Conservation (phyloP, 2,888 invertebrate genomes). For the Neuroscelio doddi region DNA sequence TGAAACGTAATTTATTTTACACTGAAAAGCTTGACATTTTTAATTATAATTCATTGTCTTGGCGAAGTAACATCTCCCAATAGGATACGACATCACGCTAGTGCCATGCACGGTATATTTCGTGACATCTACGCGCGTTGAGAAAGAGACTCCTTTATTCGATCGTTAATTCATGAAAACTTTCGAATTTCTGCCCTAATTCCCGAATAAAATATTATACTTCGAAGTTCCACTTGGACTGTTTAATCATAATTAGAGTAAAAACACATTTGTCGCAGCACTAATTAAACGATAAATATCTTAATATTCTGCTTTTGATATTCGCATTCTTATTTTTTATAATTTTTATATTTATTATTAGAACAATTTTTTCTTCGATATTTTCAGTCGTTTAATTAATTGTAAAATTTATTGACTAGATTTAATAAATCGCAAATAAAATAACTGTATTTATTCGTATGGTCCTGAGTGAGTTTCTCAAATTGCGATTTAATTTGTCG, state of each 20-base stretch:
- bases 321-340: too few species aligned
- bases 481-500: conserved; percentile 26
- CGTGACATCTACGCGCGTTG: conserved; percentile 33
- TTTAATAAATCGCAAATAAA: too few species aligned
- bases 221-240: conserved; percentile 8
- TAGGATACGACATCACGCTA: conserved; percentile 31
- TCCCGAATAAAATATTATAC: conserved; percentile 26
- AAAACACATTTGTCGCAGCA: conserved; percentile 3
- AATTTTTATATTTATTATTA: too few species aligned
- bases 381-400: too few species aligned
- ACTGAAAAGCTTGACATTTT: conserved; percentile 16
- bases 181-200: conserved; percentile 24
- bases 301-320: not conserved
- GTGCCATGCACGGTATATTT: conserved; percentile 36
- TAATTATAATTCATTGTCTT: conserved; percentile 35
- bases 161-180: conserved; percentile 39
- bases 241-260: conserved; percentile 7
- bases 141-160: conserved; percentile 32
- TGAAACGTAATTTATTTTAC: conserved; percentile 3
- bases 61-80: conserved; percentile 29
- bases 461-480: conserved; percentile 5
- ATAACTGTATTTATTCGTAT: too few species aligned
- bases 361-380: too few species aligned
- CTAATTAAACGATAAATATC: conserved; percentile 2
- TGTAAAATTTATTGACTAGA: too few species aligned